A percentile compares a stretch with the other conserved stretches of the same genome.
These are phyloP conservation scores for Phocoena sinus DNA, from an alignment of 2,113 vertebrate species.

Conservation along the genomic window DNA sequence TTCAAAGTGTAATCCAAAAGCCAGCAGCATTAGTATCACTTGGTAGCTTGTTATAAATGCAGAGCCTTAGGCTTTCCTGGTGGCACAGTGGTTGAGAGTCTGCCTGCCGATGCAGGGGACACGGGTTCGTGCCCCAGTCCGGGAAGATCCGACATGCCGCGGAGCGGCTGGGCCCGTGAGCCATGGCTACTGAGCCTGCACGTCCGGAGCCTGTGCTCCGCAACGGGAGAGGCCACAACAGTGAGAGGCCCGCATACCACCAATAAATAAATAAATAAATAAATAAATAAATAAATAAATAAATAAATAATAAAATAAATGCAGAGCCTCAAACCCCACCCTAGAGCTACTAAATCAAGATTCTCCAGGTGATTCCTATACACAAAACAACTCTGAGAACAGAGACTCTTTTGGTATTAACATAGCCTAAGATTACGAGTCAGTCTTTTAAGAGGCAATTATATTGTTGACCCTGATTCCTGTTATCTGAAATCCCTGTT, in stretches of 20 bases:
- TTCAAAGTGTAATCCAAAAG: not conserved
- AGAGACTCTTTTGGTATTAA: not conserved
- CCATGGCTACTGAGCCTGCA: too few relatives aligned
- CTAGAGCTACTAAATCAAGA: not conserved
- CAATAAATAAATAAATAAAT: too few relatives aligned
- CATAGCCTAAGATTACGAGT: not conserved
- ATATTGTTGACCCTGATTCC: not conserved
- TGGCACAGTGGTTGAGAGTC: too few relatives aligned
- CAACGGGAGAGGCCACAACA: too few relatives aligned
- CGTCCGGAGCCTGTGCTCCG: too few relatives aligned
- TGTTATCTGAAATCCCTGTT: not conserved
- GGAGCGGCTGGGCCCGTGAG: too few relatives aligned
- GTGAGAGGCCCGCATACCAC: too few relatives aligned
- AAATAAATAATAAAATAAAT: not conserved
- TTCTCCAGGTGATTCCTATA: not conserved
- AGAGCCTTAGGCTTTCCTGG: not conserved
- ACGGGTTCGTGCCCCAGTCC: too few relatives aligned
- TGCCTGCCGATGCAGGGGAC: too few relatives aligned
- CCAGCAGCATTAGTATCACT: not conserved
- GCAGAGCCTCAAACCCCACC: not conserved
- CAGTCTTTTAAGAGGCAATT: not conserved
- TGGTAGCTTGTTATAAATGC: not conserved
- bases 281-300: too few relatives aligned
- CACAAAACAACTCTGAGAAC: not conserved
- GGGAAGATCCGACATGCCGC: too few relatives aligned